Evolutionary conservation across 2,888 invertebrate genomes (phyloP).

Genomic region (Argynnis bischoffii): DNA sequence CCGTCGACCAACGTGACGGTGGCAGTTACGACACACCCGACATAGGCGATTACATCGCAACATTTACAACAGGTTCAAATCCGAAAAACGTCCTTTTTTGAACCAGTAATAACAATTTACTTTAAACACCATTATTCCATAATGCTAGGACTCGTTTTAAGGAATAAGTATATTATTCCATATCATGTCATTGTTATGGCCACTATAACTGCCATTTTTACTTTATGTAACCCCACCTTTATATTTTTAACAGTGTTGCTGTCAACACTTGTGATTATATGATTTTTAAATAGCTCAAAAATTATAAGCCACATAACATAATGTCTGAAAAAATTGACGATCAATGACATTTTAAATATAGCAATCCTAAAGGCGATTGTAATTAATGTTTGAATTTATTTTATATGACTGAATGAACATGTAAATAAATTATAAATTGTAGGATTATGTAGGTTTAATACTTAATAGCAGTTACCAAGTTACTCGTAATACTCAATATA

Average conservation of each 20-base stretch:
- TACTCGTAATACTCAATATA: conserved; percentile 48
- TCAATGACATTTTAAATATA: background rate
- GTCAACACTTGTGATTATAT: background rate
- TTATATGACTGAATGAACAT: conserved; percentile 64
- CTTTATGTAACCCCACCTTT: background rate
- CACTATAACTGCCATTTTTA: background rate
- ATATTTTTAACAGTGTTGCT: background rate
- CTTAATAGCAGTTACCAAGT: conserved; percentile 54
- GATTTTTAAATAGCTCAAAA: no score
- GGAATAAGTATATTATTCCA: background rate
- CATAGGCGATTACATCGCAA: conserved; percentile 64
- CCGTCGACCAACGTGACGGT: conserved; percentile 73
- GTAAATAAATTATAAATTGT: conserved; percentile 62
- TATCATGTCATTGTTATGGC: background rate
- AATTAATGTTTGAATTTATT: conserved; percentile 30
- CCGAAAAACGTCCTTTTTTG: conserved; percentile 40
- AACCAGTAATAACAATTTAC: conserved; percentile 7
- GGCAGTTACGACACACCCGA: conserved; percentile 57
- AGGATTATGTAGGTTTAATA: conserved; percentile 54
- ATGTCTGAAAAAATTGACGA: background rate
- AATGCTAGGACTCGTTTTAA: background rate
- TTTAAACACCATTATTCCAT: background rate
- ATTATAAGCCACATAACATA: no score
- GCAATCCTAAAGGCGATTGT: conserved; percentile 1
- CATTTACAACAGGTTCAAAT: conserved; percentile 47